Conservation (phyloP, 1,140 invertebrate species). For the Episyrphus balteatus region DNA sequence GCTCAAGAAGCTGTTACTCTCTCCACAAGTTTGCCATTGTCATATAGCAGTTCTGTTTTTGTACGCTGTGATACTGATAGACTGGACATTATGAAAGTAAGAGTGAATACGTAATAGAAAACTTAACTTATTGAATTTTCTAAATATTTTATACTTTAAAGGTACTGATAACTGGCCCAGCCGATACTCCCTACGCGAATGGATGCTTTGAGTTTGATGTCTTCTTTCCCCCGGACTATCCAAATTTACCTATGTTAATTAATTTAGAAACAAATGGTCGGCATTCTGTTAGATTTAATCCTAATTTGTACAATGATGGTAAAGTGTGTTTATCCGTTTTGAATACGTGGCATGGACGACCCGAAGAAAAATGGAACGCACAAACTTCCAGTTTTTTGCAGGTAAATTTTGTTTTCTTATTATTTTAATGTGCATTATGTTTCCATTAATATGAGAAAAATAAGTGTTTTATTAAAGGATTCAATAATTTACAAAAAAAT, state of each 20-base stretch:
- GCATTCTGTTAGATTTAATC: constrained; percentile 89
- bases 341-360: constrained; percentile 95
- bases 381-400: constrained; percentile 93
- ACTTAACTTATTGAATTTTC: background rate
- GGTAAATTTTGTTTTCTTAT: constrained; percentile 43
- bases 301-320: constrained; percentile 94
- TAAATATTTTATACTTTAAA: constrained; percentile 28
- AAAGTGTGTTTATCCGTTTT: constrained; percentile 93
- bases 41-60: constrained; percentile 90
- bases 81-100: constrained; percentile 89
- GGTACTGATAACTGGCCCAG: constrained; percentile 85
- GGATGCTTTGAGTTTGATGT: constrained; percentile 85
- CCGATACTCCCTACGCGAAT: constrained; percentile 81
- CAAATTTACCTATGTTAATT: constrained; percentile 69
- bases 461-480: too few species aligned
- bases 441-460: background rate
- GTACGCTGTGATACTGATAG: constrained; percentile 89
- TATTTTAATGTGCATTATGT: background rate
- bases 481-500: too few species aligned
- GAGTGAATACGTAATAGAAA: constrained; percentile 1
- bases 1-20: constrained; percentile 93
- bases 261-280: constrained; percentile 92
- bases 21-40: constrained; percentile 86
- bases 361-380: constrained; percentile 98
- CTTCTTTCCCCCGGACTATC: constrained; percentile 84